Base-by-base conservation (phyloP, 2,888 invertebrate species). In the Smittia sp. region DNA sequence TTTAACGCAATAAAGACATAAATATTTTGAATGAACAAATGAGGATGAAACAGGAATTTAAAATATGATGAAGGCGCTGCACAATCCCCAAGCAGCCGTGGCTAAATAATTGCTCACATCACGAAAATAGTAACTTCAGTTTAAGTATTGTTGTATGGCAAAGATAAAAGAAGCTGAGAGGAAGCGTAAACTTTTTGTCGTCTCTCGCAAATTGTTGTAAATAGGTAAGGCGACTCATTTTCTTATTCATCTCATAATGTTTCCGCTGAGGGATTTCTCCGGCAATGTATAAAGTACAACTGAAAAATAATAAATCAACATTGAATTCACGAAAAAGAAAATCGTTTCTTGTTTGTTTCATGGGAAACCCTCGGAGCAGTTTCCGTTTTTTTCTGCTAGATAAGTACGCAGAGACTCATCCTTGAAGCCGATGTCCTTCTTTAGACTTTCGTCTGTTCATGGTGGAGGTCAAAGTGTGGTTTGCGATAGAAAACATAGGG, bases 81-180 rank as follows among this genome's bases (percentile, higher is more conserved):
- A 18, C 18, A 46, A n/a, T n/a, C 46, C 46, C 11, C 46, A 46
- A 46, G 46, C 22, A 22, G 18, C 13, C 22, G 22, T 13, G 58
- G 58, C 18, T 58, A 58, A 58, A 58, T 58, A 58, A 58, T 58
- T 58, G 58, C 58, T 58, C 58, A 58, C 58, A 58, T 58, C 58
- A 58, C 58, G 58, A 18, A 46, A 46, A 46, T 3, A 46, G 13
- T 11, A 46, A 58, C 58, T 58, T 58, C 58, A 22, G 3, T 58
- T 58, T 46, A 32, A 32, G 46, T 46, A 46, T 46, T 46, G 46
- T 15, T 46, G 46, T 13, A 46, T 6, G 11, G 11, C 58, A 22
- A 58, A 18, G 38, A 38, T 38, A 58, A 3, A 7, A 58, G 22
- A 58, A 6, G 9, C 18, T 22, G 58, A 58, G 58, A 58, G 20